Evolutionary conservation across 2,797 vertebrate species (phyloP).

Genomic region (Enteromius afrohamiltoni): DNA sequence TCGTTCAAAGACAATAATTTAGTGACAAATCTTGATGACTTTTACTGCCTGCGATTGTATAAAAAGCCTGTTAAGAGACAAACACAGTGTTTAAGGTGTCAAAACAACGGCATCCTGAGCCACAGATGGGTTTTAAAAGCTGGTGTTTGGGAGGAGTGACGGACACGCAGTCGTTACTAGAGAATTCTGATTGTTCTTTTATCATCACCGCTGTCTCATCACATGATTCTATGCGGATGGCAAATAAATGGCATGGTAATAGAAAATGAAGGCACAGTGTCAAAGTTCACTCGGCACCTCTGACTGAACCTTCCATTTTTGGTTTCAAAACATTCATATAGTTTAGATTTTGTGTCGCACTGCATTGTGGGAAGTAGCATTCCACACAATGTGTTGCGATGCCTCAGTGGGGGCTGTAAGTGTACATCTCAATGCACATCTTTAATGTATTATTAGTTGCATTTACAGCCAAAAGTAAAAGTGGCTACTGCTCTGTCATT

Average conservation of each 20-base stretch:
- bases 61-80: conserved; percentile 41
- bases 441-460: not conserved
- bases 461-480: not conserved
- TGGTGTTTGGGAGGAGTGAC: not conserved
- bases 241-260: not conserved
- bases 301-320: not conserved
- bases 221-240: not conserved
- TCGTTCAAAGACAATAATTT: conserved; percentile 45
- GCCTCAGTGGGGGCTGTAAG: not conserved
- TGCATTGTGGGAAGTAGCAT: not conserved
- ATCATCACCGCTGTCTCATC: not conserved
- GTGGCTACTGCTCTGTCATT: not conserved
- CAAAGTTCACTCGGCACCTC: not conserved
- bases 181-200: not conserved
- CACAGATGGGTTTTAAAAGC: conserved; percentile 46
- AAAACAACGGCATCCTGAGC: conserved; percentile 35
- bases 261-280: not conserved
- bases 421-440: not conserved
- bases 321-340: not conserved
- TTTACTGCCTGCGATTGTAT: not conserved
- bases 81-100: conserved; percentile 55
- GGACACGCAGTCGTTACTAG: conserved; percentile 10
- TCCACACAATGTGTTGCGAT: not conserved
- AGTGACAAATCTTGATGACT: conserved; percentile 19
- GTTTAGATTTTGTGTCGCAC: not conserved